Evolutionary conservation across 1,140 invertebrate species (phyloP).

Genomic region (Nebria ingens): DNA sequence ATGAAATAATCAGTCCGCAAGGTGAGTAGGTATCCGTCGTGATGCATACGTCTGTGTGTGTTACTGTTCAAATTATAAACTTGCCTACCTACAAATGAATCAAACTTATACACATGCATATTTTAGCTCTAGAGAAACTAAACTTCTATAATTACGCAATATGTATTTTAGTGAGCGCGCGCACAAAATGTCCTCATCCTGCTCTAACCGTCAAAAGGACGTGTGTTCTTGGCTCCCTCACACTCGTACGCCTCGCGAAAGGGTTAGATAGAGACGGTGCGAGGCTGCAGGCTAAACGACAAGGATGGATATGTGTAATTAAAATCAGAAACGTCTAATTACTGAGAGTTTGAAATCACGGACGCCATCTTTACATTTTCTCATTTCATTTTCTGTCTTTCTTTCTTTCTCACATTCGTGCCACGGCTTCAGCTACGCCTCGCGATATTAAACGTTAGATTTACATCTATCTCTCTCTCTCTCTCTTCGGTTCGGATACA

Average conservation of each 20-base stretch:
- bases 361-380: conserved; percentile 4
- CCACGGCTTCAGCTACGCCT: too few species aligned
- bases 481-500: too few species aligned
- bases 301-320: conserved; percentile 3
- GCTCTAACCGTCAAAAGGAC: background rate
- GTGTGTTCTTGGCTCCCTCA: background rate
- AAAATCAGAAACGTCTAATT: conserved; percentile 8
- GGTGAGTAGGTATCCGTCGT: background rate
- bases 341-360: background rate
- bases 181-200: background rate
- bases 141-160: conserved; percentile 8
- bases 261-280: background rate
- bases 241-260: background rate
- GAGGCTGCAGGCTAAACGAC: too few species aligned
- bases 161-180: background rate
- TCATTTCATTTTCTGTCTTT: conserved; percentile 3
- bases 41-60: too few species aligned
- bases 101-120: conserved; percentile 4
- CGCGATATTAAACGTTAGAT: too few species aligned
- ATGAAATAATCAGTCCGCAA: background rate
- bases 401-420: too few species aligned
- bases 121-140: background rate
- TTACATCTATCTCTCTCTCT: too few species aligned
- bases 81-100: conserved; percentile 4
- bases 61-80: conserved; percentile 5